These are phyloP conservation scores for Octonoba sinensis DNA, from an alignment of 2,888 invertebrate genomes.

Conservation along the genomic window DNA sequence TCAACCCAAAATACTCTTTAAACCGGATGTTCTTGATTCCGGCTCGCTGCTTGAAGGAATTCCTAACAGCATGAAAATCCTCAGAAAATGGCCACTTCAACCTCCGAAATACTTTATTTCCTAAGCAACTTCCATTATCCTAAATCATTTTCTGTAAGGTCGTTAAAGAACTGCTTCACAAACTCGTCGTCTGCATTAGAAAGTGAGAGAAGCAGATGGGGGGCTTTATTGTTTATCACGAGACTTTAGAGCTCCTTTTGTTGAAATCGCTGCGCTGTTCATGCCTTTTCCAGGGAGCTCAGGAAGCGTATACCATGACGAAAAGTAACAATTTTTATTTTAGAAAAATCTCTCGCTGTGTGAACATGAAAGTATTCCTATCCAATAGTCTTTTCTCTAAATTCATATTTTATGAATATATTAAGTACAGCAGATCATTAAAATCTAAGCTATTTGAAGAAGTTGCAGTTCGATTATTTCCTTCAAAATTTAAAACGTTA, in stretches of 20 bases:
- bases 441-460: too few species aligned
- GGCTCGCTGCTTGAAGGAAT: slow-evolving; percentile 22
- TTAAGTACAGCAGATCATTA: too few species aligned
- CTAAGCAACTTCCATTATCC: slow-evolving; percentile 39
- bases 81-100: slow-evolving; percentile 11
- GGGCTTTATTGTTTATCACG: neutral
- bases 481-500: too few species aligned
- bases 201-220: neutral
- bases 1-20: slow-evolving; percentile 44
- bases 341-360: too few species aligned
- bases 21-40: slow-evolving; percentile 27
- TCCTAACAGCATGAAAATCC: slow-evolving; percentile 7
- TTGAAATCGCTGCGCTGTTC: neutral
- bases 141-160: slow-evolving; percentile 47
- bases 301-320: too few species aligned
- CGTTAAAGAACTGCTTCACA: slow-evolving; percentile 44
- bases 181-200: neutral
- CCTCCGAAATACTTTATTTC: slow-evolving; percentile 32
- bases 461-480: too few species aligned
- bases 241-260: neutral
- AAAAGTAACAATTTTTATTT: too few species aligned
- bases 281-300: too few species aligned
- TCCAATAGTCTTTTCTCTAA: too few species aligned
- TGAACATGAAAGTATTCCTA: too few species aligned
- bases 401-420: too few species aligned